Conservation (phyloP, 2,888 invertebrate genomes). For the Nymphalis c-album region DNA sequence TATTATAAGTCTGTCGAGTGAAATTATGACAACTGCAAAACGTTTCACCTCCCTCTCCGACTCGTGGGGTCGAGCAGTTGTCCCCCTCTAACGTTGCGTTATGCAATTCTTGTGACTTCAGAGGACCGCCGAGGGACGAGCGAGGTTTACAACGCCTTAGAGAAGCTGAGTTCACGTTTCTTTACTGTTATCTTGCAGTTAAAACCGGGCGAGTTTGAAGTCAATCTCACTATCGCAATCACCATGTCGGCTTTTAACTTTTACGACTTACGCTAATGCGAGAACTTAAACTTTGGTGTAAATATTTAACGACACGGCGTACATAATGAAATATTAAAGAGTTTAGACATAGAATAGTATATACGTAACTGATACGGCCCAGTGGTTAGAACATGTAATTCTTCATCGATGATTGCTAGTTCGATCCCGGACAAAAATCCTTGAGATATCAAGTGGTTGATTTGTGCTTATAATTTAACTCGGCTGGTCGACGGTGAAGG, state of each 20-base stretch:
- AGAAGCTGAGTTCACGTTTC: constrained; percentile 39
- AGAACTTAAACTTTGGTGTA: background rate
- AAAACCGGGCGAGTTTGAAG: constrained; percentile 17
- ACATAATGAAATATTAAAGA: background rate
- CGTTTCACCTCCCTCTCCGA: constrained; percentile 55
- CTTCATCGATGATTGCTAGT: no score
- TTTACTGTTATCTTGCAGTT: constrained; percentile 34
- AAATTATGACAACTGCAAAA: constrained; percentile 83
- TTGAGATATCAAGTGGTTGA: no score
- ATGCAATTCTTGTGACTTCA: constrained; percentile 41
- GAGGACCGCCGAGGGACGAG: constrained; percentile 43
- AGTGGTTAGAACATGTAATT: no score
- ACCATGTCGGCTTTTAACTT: constrained; percentile 12
- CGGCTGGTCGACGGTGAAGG: no score
- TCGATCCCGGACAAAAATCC: no score
- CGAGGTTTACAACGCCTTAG: constrained; percentile 40
- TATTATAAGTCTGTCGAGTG: constrained; percentile 81
- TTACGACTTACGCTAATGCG: constrained; percentile 11
- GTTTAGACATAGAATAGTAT: no score
- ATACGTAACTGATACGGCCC: no score
- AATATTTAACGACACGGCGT: constrained; percentile 1
- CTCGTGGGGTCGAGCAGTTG: constrained; percentile 20
- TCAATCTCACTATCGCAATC: constrained; percentile 17
- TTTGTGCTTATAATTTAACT: no score
- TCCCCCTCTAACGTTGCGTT: constrained; percentile 36